A percentile compares a stretch with the other conserved stretches of the same genome.
These are phyloP conservation scores for Hololepta plana DNA, from an alignment of 2,888 invertebrate species.

Conservation along the genomic window DNA sequence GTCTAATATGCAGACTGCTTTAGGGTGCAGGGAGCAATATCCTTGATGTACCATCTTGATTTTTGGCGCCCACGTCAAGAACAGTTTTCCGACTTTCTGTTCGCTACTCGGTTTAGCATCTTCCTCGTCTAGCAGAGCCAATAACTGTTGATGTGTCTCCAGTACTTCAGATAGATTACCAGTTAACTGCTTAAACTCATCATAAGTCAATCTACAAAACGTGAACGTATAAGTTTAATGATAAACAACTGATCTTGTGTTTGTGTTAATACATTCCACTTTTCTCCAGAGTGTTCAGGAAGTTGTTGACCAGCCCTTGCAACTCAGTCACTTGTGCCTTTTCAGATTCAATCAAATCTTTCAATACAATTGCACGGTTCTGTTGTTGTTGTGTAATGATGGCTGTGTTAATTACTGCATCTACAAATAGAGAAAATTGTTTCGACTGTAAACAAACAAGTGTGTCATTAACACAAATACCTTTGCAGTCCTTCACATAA, in stretches of 20 bases:
- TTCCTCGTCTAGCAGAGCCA: slow-evolving; percentile 63
- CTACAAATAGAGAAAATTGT: neutral
- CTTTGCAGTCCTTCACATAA: slow-evolving; percentile 82
- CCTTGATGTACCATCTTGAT: slow-evolving; percentile 70
- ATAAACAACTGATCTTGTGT: neutral
- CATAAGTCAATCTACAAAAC: slow-evolving; percentile 53
- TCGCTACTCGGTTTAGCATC: slow-evolving; percentile 49
- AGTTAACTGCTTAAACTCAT: slow-evolving; percentile 73
- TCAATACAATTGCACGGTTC: slow-evolving; percentile 69
- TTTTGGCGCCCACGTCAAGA: slow-evolving; percentile 66
- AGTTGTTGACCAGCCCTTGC: slow-evolving; percentile 67
- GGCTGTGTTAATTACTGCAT: neutral
- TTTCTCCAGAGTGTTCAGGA: slow-evolving; percentile 71
- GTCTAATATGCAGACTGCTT: slow-evolving; percentile 84
- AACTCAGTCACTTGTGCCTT: slow-evolving; percentile 79
- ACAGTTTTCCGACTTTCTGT: slow-evolving; percentile 80
- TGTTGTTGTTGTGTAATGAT: slow-evolving; percentile 31
- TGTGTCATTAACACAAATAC: no score
- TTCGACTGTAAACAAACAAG: no score
- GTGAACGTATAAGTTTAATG: neutral
- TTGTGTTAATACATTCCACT: slow-evolving; percentile 60
- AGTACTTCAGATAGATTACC: slow-evolving; percentile 81
- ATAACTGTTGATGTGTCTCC: slow-evolving; percentile 65
- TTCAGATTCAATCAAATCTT: slow-evolving; percentile 85
- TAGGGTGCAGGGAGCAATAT: slow-evolving; percentile 89